These are phyloP conservation scores for Ylistrum balloti DNA, from an alignment of 1,140 invertebrate genomes.

Conservation along the genomic window DNA sequence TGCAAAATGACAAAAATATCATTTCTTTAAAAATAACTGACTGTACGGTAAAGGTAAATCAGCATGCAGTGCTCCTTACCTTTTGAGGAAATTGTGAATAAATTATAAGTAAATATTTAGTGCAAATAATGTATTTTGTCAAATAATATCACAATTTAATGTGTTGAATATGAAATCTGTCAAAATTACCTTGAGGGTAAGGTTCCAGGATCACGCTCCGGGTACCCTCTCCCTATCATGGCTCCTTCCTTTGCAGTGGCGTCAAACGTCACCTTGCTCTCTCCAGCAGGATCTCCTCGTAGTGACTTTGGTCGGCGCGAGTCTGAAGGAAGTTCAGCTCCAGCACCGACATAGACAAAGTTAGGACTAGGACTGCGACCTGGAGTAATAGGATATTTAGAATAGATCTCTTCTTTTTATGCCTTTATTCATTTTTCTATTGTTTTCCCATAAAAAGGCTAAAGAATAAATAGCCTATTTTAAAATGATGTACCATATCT, in stretches of 20 bases:
- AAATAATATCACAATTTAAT: background rate
- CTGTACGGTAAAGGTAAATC: background rate
- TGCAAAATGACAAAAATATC: no score
- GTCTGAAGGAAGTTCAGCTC: slow-evolving; percentile 75
- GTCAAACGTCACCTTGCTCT: slow-evolving; percentile 68
- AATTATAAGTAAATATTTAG: no score
- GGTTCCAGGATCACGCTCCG: slow-evolving; percentile 56
- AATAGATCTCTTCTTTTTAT: no score
- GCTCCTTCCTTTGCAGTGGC: slow-evolving; percentile 44
- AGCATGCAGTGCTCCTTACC: no score
- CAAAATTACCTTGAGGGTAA: slow-evolving; percentile 57
- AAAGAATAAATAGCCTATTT: no score
- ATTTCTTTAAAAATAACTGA: no score
- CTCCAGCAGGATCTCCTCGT: slow-evolving; percentile 53
- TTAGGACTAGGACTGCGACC: slow-evolving; percentile 78
- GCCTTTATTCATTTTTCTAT: no score
- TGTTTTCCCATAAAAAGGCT: no score
- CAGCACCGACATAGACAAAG: slow-evolving; percentile 80
- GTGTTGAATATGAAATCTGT: background rate
- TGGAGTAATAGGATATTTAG: no score
- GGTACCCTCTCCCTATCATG: slow-evolving; percentile 52
- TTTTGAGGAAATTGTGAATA: no score
- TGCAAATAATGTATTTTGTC: no score
- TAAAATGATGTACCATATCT: no score
- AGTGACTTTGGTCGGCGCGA: slow-evolving; percentile 57